Percentiles rank a stretch among this genome's conserved stretches.
Conservation (phyloP, 2,888 invertebrate genomes). For the Lasioglossum pauxillum region DNA sequence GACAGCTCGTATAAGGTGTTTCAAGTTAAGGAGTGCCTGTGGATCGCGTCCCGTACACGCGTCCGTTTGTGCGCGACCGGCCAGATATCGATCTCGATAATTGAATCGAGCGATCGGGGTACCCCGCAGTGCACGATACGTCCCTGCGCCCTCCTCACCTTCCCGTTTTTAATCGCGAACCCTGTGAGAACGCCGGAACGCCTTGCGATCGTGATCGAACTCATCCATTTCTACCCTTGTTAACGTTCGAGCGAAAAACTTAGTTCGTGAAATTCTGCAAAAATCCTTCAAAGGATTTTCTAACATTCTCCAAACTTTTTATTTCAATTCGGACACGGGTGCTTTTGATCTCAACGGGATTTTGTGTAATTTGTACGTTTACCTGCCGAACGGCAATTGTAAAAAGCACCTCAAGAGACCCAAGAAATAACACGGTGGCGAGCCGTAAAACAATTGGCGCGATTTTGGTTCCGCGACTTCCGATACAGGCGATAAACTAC, state of each 20-base stretch:
- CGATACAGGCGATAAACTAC: conserved; percentile 80
- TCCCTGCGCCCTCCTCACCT: conserved; percentile 43
- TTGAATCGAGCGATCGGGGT: conserved; percentile 80
- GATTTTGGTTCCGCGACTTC: conserved; percentile 74
- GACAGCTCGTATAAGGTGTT: conserved; percentile 68
- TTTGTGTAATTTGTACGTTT: neutral
- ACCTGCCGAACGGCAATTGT: neutral
- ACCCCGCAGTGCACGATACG: conserved; percentile 70
- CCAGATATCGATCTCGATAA: conserved; percentile 82
- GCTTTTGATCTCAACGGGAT: too few relatives aligned
- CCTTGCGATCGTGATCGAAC: conserved; percentile 36
- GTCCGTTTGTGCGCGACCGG: conserved; percentile 44
- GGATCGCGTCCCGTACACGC: conserved; percentile 42
- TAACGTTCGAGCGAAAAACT: neutral
- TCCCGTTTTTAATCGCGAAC: conserved; percentile 31
- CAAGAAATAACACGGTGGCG: conserved; percentile 17
- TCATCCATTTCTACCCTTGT: neutral
- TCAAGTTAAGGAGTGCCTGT: conserved; percentile 59
- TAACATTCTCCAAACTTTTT: neutral
- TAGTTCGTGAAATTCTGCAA: neutral
- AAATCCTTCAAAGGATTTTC: neutral
- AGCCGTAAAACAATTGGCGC: conserved; percentile 81
- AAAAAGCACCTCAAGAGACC: neutral
- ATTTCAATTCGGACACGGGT: too few relatives aligned
- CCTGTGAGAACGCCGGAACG: conserved; percentile 14